Evolutionary conservation across 2,113 vertebrate genomes (phyloP).

Genomic region (Ramphastos sulfuratus): DNA sequence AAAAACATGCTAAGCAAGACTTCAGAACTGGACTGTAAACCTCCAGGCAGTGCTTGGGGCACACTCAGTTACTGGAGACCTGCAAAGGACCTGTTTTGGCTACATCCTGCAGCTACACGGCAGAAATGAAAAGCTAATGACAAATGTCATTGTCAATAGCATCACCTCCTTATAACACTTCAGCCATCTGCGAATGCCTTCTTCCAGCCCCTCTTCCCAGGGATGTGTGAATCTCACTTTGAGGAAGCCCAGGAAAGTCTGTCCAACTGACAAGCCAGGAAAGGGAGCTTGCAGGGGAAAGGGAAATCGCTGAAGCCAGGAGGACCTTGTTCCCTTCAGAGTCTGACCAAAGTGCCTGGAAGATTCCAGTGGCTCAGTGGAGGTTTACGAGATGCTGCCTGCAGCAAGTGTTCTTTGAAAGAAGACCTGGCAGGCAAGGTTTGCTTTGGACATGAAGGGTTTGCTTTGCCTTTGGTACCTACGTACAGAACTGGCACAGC

Average conservation of each 20-base stretch:
- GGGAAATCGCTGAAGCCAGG: not conserved
- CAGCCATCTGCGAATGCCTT: not conserved
- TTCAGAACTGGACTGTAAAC: not conserved
- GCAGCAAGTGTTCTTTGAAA: not conserved
- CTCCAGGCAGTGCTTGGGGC: not conserved
- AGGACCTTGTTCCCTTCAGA: not conserved
- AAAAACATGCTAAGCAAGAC: not conserved
- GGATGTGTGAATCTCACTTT: not conserved
- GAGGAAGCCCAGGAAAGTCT: not conserved
- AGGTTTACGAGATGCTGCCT: not conserved
- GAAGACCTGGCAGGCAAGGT: not conserved
- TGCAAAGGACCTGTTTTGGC: not conserved
- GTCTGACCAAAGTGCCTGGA: not conserved
- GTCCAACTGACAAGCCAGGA: not conserved
- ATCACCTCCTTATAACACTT: not conserved
- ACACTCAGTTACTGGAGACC: not conserved
- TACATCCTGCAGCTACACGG: not conserved
- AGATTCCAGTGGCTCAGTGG: not conserved
- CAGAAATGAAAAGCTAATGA: not conserved
- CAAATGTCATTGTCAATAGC: not conserved
- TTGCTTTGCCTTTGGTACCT: not conserved
- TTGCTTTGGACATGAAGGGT: not conserved
- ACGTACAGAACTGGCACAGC: not conserved
- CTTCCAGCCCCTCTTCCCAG: not conserved
- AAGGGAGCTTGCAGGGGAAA: not conserved